Base-by-base conservation (phyloP, 2,888 invertebrate genomes). In the Dinocampus coccinellae region DNA sequence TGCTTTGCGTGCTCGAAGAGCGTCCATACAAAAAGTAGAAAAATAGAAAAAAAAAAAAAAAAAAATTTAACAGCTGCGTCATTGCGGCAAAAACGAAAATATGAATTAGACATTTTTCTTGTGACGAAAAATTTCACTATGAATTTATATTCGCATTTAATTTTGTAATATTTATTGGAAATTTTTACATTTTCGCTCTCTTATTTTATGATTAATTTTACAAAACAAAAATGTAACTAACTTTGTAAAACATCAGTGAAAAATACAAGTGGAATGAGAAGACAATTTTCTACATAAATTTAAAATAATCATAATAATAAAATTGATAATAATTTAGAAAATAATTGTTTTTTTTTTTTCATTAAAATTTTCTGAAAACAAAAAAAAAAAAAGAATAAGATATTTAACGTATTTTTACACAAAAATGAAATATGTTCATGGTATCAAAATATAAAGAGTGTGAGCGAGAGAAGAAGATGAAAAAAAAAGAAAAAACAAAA, bases 1-100 rank as follows among this genome's bases (percentile, higher is more conserved):
- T 64, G 64, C 64, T 64, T 64, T 33, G 20, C 64, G 26, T 64
- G 64, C 64, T 64, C 64, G 64, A 64, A 53, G 53, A 64, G 34
- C 64, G 53, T 53, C 34, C n/a, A 11, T 53, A 24, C 34, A 47
- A 33, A 52, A 20, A 53, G 29, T 9, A 34, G 4, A 11, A 20
- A n/a, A n/a, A n/a, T n/a, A n/a, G n/a, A n/a, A n/a, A n/a, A n/a
- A n/a, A n/a, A n/a, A n/a, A n/a, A n/a, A n/a, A n/a, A n/a, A n/a
- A 64, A 53, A 22, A 52, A 7, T 16, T 16, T 53, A 34, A 64
- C 64, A 64, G 64, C 53, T 64, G 62, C 42, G 39, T 42, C 55
- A 55, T 47, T 47, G 42, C 47, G 20, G 63, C 16, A 29, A 33
- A 47, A 9, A 63, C 10, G 20, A 29, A 29, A 29, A 24, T 16